Base-by-base conservation (phyloP, 1,140 invertebrate genomes). In the Pseudomyrmex sp. region DNA sequence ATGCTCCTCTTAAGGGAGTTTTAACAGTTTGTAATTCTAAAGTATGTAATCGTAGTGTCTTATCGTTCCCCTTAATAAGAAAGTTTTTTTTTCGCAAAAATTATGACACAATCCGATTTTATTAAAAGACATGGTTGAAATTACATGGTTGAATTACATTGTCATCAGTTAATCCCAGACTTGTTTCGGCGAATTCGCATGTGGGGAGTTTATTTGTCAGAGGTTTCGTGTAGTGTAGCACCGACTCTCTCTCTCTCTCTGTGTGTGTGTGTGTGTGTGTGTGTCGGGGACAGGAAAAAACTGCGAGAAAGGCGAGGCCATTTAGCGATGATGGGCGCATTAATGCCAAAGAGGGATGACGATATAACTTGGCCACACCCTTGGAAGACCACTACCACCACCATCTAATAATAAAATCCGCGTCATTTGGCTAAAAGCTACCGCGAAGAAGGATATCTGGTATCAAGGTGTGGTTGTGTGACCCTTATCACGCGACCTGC, bases 391-490 rank as follows among this genome's bases (percentile, higher is more conserved):
- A 23, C 20, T 1, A 23, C 20, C n/a, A 20, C 15, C 73, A 87
- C 89, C 84, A 89, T 92, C 91, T 90, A 87, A 92, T 92, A 92
- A 93, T 93, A 93, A 92, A 93, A 92, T 91, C 88, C 92, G 87
- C 91, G 89, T 93, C 92, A 93, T 94, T 94, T 93, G 90, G 92
- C 89, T 93, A 93, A 93, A 93, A 93, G 93, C 92, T 91, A 91
- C 87, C 88, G 74, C 73, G 75, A 79, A 83, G 62, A 50, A 65
- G 84, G 85, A 65, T 93, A 93, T 92, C 90, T 91, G 82, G 79
- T 91, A 93, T 93, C 91, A 91, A 92, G 92, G 93, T 90, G 93
- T 89, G 92, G 92, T 90, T 26, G 63, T 18, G 63, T 76, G 84
- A 82, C 85, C 89, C 92, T 93, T 93, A 93, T 93, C 93, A 92